Base-by-base conservation (phyloP, 2,113 vertebrate species). In the Gymnogyps californianus region DNA sequence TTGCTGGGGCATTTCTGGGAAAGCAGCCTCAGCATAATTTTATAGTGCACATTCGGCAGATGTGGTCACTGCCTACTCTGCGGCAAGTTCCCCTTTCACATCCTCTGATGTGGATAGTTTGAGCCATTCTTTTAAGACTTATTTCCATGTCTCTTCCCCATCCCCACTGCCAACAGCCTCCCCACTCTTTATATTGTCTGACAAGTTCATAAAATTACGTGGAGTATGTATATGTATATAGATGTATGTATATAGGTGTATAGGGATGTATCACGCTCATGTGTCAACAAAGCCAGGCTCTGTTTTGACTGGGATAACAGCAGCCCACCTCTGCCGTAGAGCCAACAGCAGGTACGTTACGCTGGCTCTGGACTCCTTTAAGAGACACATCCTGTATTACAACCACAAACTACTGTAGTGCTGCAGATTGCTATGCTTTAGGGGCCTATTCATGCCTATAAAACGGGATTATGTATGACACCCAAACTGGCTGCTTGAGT, bases 11-110 rank as follows among this genome's bases (percentile, higher is more conserved):
- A 24, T 52, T 95, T 95, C 89, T 94, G 77, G 62, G 36, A 92
- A 90, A 89, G 83, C 75, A 90, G 16, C 20, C 44, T 94, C 93
- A 94, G 70, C 86, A 79, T 24, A 76, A 80, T 80, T 83, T 75
- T 25, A 17, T 15, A 76, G 61, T 15, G 51, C 46, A 57, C 57
- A 26, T 79, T 70, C 61, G 89, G 66, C 70, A 93, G 71, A 85
- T 95, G 86, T 89, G 61, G 74, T 90, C 70, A 54, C 66, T 85
- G 70, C 61, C 51, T 49, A n/a, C 46, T 19, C 51, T 57, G 54
- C 2, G 1, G 55, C 74, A 93, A 90, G 69, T 93, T 95, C 75
- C 59, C 28, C 82, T 96, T 93, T 95, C 82, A 81, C 82, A 91
- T 77, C 69, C 26, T 65, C 69, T 66, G 31, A 61, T 81, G 77